A percentile compares a stretch with the other conserved stretches of the same genome.
Evolutionary conservation across 2,797 vertebrate species (phyloP).

Genomic region (Scolopax bukidnonensis): DNA sequence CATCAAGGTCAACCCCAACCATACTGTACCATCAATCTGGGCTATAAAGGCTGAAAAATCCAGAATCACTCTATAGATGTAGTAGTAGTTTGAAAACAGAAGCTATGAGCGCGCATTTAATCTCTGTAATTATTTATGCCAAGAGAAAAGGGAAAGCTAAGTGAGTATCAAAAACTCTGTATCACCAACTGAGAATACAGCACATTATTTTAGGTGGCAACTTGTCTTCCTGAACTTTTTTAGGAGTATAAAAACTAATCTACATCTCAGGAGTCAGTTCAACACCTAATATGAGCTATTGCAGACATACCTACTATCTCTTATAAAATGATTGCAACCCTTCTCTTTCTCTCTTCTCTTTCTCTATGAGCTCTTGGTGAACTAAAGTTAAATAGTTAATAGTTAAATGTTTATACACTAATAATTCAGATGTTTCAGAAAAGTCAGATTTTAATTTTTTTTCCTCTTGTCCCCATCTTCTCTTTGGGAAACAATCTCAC

Average conservation of each 20-base stretch:
- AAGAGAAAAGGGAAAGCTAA: not conserved
- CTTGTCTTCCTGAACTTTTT: not conserved
- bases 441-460: not conserved
- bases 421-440: not conserved
- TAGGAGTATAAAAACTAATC: not conserved
- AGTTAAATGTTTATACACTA: not conserved
- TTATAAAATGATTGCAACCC: not conserved
- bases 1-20: not conserved
- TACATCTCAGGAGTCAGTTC: not conserved
- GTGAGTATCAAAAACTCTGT: not conserved
- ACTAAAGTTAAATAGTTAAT: too few species aligned
- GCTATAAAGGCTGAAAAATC: not conserved
- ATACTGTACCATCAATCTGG: not conserved
- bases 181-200: not conserved
- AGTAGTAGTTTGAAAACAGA: not conserved
- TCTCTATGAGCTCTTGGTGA: not conserved
- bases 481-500: not conserved
- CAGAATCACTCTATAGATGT: not conserved
- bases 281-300: not conserved
- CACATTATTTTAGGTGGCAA: not conserved
- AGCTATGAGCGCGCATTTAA: not conserved
- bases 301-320: not conserved
- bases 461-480: not conserved
- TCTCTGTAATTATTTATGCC: not conserved
- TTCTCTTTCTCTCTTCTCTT: accelerated